These are phyloP conservation scores for Acanthochromis polyacanthus DNA, from an alignment of 2,113 vertebrate species.

Conservation along the genomic window DNA sequence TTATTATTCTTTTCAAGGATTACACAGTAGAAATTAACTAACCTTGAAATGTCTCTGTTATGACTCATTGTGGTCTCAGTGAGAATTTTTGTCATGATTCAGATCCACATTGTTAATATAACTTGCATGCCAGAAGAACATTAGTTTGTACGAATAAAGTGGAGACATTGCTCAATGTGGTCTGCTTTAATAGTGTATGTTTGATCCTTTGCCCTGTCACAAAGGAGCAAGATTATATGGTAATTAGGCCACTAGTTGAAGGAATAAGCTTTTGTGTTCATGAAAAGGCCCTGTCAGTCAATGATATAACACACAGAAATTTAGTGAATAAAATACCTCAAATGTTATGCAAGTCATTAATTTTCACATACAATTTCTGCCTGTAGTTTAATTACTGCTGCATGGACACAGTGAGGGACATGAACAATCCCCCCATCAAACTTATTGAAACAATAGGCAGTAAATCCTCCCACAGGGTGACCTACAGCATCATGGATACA, in stretches of 20 bases:
- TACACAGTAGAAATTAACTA: background rate
- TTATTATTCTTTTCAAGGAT: background rate
- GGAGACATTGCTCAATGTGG: conserved; percentile 41
- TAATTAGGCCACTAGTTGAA: conserved; percentile 67
- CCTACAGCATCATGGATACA: conserved; percentile 7
- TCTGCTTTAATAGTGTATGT: conserved; percentile 64
- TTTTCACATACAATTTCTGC: conserved; percentile 2
- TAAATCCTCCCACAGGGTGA: conserved; percentile 8
- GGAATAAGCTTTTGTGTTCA: conserved; percentile 41
- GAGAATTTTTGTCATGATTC: conserved; percentile 41
- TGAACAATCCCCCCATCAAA: conserved; percentile 23
- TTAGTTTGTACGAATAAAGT: conserved; percentile 47
- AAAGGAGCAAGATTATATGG: conserved; percentile 61
- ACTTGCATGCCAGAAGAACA: conserved; percentile 20
- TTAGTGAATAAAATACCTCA: conserved; percentile 20
- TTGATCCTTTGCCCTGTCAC: conserved; percentile 65
- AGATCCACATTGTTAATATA: conserved; percentile 49
- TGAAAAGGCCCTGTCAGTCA: conserved; percentile 59
- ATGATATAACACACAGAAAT: background rate
- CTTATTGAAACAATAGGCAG: conserved; percentile 24
- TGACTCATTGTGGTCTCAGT: conserved; percentile 5
- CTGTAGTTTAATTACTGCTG: conserved; percentile 24
- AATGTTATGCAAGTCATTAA: conserved; percentile 16
- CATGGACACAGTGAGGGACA: conserved; percentile 5
- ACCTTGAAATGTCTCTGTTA: background rate